Evolutionary conservation across 2,888 invertebrate genomes (phyloP), one percentile per base, ranked within the genome.

Genomic region (Danaus chrysippus): DNA sequence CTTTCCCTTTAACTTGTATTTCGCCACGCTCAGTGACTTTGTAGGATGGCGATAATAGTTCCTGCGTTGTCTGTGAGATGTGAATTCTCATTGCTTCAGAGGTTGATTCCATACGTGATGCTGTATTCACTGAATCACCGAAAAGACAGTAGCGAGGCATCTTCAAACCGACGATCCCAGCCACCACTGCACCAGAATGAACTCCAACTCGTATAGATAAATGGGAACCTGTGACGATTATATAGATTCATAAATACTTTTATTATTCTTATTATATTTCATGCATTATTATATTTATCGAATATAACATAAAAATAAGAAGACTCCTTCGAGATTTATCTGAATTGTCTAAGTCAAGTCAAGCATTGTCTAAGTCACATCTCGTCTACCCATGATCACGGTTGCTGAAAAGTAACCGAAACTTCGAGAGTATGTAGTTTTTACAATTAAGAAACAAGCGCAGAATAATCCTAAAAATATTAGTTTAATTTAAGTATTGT

Each of bases 51-150:
- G 96, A 94, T 9, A 98, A 87, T 13, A 96, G 87, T 70, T 95
- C 93, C 75, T 93, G 94, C 0, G 98, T 98, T 0, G 96, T 95
- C 81, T 98, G 95, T 2, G 98, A 98, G 75, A 99, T 96, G 82
- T 99, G 98, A 66, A 99, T 96, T 83, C 96, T 96, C 96, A 98
- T 98, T 0, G 98, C 95, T 76, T 95, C 94, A 65, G 97, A 96
- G 0, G 97, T 97, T 0, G 97, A 96, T 80, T 98, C 98, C 97
- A 98, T 97, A 42, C 97, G 91, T 0, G 97, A 96, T 0, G 98
- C 98, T 0, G 96, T 97, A 77, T 97, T 97, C 0, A 98, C 98
- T 0, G 96, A 96, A 77, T 97, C 97, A 0, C 98, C 98, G 76
- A 98, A 98, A 0, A 96, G 91, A 73, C 96, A 96, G 82, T 95